phyloP scores from a whole-genome alignment of 1,140 invertebrate genomes.

The Ylistrum balloti region DNA sequence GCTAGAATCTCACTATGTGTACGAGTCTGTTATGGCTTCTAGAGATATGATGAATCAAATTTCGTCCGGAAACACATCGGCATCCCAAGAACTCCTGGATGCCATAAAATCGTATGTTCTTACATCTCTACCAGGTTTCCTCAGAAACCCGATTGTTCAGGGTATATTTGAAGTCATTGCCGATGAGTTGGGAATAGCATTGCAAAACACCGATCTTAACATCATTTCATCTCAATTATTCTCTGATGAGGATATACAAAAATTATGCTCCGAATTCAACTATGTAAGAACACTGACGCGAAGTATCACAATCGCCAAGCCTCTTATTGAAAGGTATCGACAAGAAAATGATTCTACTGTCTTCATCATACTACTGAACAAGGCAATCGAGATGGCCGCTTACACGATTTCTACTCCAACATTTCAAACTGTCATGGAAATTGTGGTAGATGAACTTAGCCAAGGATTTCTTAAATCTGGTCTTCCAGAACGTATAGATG shows the following conservation, averaged over 20 bases:
- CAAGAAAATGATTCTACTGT: background rate
- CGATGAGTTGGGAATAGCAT: background rate
- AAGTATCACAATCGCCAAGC: background rate
- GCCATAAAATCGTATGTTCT: background rate
- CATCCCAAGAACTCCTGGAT: background rate
- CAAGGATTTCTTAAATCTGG: background rate
- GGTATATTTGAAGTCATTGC: background rate
- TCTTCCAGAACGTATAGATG: background rate
- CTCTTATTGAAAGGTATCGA: background rate
- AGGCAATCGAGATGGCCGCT: background rate
- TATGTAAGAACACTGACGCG: background rate
- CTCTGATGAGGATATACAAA: background rate
- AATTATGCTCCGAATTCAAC: background rate
- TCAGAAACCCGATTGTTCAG: background rate
- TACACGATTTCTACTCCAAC: background rate
- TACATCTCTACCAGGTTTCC: background rate
- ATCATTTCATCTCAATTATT: background rate
- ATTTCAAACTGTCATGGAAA: background rate
- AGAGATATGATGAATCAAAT: background rate
- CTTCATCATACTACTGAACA: background rate
- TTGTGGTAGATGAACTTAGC: background rate
- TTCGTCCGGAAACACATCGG: background rate
- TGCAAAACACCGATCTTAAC: background rate
- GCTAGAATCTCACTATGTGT: background rate
- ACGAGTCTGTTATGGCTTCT: background rate